phyloP scores from a whole-genome alignment of 2,888 invertebrate genomes.

The Clepsis dumicolana region DNA sequence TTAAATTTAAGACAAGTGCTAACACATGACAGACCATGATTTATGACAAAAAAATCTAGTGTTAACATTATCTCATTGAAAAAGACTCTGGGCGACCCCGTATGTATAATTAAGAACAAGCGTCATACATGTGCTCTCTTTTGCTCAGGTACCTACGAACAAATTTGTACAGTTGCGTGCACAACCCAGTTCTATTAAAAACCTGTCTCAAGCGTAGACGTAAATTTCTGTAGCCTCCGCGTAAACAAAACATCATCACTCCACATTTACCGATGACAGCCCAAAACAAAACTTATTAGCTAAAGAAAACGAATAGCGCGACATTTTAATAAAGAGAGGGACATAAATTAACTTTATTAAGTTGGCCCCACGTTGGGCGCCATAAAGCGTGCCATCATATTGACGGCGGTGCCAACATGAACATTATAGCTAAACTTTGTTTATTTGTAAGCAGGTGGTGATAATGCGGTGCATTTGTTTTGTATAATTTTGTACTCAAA shows the following conservation, averaged over 20 bases:
- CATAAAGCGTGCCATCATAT: constrained; percentile 61
- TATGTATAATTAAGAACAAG: too few relatives aligned
- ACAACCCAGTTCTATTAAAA: too few relatives aligned
- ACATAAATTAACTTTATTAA: constrained; percentile 65
- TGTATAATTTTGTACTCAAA: constrained; percentile 16
- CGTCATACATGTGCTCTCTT: too few relatives aligned
- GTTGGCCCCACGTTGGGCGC: constrained; percentile 57
- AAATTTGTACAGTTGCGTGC: too few relatives aligned
- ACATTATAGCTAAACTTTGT: constrained; percentile 62
- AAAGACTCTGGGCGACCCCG: too few relatives aligned
- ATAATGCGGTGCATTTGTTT: constrained; percentile 30
- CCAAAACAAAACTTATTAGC: constrained; percentile 39
- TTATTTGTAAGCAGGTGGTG: constrained; percentile 51
- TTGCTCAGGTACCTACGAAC: too few relatives aligned
- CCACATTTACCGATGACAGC: constrained; percentile 30
- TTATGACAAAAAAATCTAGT: too few relatives aligned
- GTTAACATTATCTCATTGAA: too few relatives aligned
- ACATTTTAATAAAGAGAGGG: constrained; percentile 52
- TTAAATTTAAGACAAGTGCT: too few relatives aligned
- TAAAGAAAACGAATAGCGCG: constrained; percentile 31
- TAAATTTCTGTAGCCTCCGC: not conserved
- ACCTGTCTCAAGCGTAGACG: not conserved
- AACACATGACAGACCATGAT: too few relatives aligned
- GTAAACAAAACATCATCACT: constrained; percentile 5
- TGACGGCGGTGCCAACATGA: constrained; percentile 67